These are phyloP conservation scores for Xestia xanthographa DNA, from an alignment of 2,888 invertebrate species.

Conservation along the genomic window DNA sequence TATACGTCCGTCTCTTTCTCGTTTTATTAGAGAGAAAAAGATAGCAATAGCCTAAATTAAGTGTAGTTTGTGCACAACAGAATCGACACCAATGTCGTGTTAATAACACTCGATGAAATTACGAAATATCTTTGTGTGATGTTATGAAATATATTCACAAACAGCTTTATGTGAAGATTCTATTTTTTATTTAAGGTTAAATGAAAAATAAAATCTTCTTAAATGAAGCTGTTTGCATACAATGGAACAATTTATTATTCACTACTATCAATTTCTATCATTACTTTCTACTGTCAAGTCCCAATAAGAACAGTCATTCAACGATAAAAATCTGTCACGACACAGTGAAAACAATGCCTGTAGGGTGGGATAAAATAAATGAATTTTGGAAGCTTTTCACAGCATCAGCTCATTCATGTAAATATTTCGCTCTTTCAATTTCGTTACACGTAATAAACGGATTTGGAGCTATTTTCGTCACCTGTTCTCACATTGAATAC, in stretches of 20 bases:
- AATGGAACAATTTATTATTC: neutral
- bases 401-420: neutral
- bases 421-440: slow-evolving; percentile 15
- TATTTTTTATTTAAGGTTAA: too few relatives aligned
- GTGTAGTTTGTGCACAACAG: too few relatives aligned
- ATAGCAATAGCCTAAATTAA: too few relatives aligned
- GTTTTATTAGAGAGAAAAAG: too few relatives aligned
- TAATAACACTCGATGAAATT: neutral
- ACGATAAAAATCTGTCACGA: neutral
- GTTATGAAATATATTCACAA: too few relatives aligned
- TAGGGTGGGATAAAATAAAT: slow-evolving; percentile 8
- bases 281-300: neutral
- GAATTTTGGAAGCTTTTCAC: neutral
- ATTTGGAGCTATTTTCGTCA: slow-evolving; percentile 14
- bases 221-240: neutral
- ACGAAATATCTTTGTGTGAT: neutral
- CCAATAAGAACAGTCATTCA: neutral
- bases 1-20: too few relatives aligned
- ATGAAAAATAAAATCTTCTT: too few relatives aligned
- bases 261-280: neutral
- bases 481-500: neutral
- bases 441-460: slow-evolving; percentile 13
- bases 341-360: neutral
- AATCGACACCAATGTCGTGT: neutral
- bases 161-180: too few relatives aligned